A percentile compares a stretch with the other conserved stretches of the same genome.
Conservation (phyloP, 2,113 vertebrate genomes). For the Otocyon megalotis region DNA sequence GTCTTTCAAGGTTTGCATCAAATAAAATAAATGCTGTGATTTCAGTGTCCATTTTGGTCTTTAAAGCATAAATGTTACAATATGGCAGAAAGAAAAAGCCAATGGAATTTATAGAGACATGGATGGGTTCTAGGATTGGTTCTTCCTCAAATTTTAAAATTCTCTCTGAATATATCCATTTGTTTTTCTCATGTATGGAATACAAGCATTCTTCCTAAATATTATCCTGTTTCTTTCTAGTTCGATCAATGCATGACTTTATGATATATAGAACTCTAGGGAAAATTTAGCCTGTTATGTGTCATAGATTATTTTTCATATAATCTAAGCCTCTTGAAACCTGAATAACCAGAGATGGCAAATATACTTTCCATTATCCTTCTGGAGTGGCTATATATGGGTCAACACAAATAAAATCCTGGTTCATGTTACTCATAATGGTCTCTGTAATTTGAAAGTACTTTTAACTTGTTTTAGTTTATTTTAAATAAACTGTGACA, state of each 20-base stretch:
- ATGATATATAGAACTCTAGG: neutral
- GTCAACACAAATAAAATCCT: neutral
- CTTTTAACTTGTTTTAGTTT: neutral
- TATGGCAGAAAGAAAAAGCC: neutral
- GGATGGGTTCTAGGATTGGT: neutral
- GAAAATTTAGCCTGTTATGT: neutral
- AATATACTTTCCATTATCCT: neutral
- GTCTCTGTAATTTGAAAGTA: neutral
- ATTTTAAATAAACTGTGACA: neutral
- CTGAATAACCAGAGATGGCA: neutral
- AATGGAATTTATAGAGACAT: neutral
- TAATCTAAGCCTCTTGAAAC: neutral
- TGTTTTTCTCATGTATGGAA: neutral
- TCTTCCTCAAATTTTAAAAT: conserved; percentile 5
- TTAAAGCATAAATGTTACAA: neutral
- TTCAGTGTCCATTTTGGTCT: neutral
- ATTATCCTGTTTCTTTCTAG: neutral
- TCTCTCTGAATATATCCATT: neutral
- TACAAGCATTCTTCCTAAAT: neutral
- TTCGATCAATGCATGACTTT: neutral
- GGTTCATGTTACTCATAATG: neutral
- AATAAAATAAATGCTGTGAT: conserved; percentile 14
- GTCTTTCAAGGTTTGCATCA: neutral
- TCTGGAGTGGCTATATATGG: neutral
- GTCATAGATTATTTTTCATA: neutral